Evolutionary conservation across 2,797 vertebrate species (phyloP), one percentile per base, ranked within the genome.

Genomic region (Micromesistius poutassou): DNA sequence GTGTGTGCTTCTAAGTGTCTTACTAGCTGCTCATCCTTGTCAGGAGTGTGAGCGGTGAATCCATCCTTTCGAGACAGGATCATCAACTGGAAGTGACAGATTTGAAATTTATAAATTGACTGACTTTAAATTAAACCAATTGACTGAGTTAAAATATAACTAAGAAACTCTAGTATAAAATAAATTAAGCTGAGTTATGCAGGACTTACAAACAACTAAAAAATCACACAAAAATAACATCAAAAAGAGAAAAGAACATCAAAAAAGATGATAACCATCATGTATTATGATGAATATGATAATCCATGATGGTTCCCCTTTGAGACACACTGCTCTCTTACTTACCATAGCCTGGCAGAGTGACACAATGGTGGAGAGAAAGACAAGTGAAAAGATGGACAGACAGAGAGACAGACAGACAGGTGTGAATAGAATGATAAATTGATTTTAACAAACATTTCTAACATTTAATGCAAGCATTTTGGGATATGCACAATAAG

Each of bases 21-120:
- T 93, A 99, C 97, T 91, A 99, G 93, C 79, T 98, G 97, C 90
- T 98, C 96, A 73, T 99, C 97, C 89, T 97, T 99, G 82, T 98
- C 94, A 82, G 97, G 98, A 40, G 96, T 96, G 74, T 96, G 93
- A 28, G 96, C 96, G 80, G 96, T 95, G 86, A 98, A 96, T 42
- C 96, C 96, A 9, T 96, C 96, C 87, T 98, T 99, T 89, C 97
- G 95, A 81, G 96, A 98, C 92, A 97, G 97, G 75, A 98, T 95
- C 94, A 99, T 94, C 30, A 97, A 96, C 97, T 99, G 79, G 19
- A 82, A 82, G 25, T 3, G n/a, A 82, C 55, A 82, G 62, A 68
- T 68, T 4, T n/a, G 3, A 70, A 22, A 13, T 55, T 19, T 28
- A 68, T 25, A 28, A 68, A 68, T 25, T 10, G 35, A 30, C 0